A percentile compares a stretch with the other conserved stretches of the same genome.
phyloP scores from a whole-genome alignment of 2,113 vertebrate genomes.

The Nansenia antarctica region DNA sequence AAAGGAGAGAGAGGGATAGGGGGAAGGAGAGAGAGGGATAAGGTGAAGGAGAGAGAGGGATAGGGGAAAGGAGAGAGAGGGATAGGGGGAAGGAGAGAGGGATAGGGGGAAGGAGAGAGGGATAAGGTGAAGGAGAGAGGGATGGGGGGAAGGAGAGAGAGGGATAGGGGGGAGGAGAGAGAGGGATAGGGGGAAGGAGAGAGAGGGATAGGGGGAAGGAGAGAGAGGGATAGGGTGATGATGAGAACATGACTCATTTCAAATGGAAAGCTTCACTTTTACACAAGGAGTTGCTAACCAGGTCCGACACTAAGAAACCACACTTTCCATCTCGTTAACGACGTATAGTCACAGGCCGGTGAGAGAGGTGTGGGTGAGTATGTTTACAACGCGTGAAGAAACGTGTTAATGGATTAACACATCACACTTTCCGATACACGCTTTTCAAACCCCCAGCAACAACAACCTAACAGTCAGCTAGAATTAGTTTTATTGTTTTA shows the following conservation, averaged over 20 bases:
- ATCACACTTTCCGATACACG: neutral
- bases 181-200: neutral
- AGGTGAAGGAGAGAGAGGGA: neutral
- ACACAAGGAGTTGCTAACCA: neutral
- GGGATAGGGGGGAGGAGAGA: neutral
- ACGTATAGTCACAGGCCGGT: neutral
- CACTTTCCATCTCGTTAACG: neutral
- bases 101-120: slow-evolving; percentile 1
- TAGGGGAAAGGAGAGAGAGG: too few relatives aligned
- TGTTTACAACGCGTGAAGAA: neutral
- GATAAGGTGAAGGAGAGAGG: neutral
- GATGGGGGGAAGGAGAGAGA: neutral
- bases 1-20: neutral
- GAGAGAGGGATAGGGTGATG: too few relatives aligned
- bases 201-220: neutral
- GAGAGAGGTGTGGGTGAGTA: neutral
- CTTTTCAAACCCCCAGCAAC: too few relatives aligned
- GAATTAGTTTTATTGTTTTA: too few relatives aligned
- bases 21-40: neutral
- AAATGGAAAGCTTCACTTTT: neutral
- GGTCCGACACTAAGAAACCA: neutral
- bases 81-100: neutral
- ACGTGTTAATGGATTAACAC: neutral
- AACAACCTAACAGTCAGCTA: too few relatives aligned
- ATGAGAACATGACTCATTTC: neutral